These are phyloP conservation scores for Brienomyrus brachyistius DNA, from an alignment of 2,113 vertebrate genomes.

Conservation along the genomic window DNA sequence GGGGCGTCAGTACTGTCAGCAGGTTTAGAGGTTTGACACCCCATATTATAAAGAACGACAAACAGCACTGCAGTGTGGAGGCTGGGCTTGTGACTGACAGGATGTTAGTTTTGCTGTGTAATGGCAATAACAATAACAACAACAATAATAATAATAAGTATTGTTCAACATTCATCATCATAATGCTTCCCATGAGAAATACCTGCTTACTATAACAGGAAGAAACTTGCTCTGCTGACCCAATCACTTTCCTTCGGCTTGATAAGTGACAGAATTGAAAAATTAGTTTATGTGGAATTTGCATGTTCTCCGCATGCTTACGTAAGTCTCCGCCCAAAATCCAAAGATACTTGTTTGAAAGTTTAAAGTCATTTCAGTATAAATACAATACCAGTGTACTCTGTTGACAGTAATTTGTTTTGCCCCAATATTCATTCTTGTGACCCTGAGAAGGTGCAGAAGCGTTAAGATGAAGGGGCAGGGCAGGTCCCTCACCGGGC, in stretches of 20 bases:
- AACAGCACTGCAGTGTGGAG: neutral
- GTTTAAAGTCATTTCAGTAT: neutral
- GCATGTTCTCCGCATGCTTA: neutral
- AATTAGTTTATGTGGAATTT: neutral
- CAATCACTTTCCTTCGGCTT: neutral
- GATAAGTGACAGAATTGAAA: neutral
- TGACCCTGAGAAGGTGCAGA: neutral
- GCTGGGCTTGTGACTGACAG: neutral
- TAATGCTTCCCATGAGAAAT: neutral
- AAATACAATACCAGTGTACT: neutral
- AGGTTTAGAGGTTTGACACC: neutral
- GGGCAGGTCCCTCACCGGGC: slow-evolving; percentile 52
- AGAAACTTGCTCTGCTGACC: neutral
- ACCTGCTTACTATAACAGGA: neutral
- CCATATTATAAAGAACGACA: neutral
- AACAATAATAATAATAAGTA: neutral
- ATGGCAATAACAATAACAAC: neutral
- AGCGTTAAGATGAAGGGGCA: neutral
- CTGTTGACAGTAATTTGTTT: neutral
- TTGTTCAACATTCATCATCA: neutral
- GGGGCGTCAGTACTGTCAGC: neutral
- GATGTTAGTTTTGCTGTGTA: neutral
- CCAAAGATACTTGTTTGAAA: neutral
- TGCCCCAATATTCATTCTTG: neutral
- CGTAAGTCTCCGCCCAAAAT: neutral